Base-by-base conservation (phyloP, 92 coral and sea anemone genomes). In the Paramuricea clavata region DNA sequence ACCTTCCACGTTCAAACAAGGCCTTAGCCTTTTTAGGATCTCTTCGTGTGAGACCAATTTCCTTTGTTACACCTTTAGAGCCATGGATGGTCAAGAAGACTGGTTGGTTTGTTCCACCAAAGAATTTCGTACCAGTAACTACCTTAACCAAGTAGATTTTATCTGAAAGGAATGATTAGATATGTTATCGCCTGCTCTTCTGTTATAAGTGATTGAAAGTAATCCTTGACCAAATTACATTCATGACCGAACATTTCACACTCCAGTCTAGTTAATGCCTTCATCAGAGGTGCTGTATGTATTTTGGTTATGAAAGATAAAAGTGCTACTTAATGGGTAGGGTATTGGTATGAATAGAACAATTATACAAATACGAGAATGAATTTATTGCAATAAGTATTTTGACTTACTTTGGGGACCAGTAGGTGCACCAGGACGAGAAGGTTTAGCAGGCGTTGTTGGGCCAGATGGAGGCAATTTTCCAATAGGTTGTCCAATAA, bases 401-500 rank as follows among this genome's bases (percentile, higher is more conserved):
- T 10, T 60, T 11, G 32, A 65, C 82, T 76, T 76, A 76, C 82
- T 32, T 49, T 30, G 27, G 28, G 67, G 27, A 31, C 33, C 35
- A 7, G 72, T 22, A 33, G 72, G 23, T 0, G 6, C 56, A 5
- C 32, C 64, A 31, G 72, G 25, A n/a, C n/a, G n/a, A n/a, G n/a
- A n/a, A 57, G 56, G 71, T 47, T 35, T 39, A n/a, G 44, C 67
- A 31, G 84, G 84, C 31, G 28, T 32, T 56, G 35, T 12, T 34
- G 60, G 81, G 60, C 31, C 54, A 33, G 84, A 39, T 34, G 72
- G 72, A 34, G 84, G 84, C 71, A 79, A 21, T 79, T 61, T 57
- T 44, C 84, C 84, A 79, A 79, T 61, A 6, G 84, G 84, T 61
- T 79, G 84, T 60, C 84, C 84, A 61, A 60, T 60, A 36, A 79